Evolutionary conservation across 2,113 vertebrate genomes (phyloP).

Genomic region (Clarias macrocephalus): DNA sequence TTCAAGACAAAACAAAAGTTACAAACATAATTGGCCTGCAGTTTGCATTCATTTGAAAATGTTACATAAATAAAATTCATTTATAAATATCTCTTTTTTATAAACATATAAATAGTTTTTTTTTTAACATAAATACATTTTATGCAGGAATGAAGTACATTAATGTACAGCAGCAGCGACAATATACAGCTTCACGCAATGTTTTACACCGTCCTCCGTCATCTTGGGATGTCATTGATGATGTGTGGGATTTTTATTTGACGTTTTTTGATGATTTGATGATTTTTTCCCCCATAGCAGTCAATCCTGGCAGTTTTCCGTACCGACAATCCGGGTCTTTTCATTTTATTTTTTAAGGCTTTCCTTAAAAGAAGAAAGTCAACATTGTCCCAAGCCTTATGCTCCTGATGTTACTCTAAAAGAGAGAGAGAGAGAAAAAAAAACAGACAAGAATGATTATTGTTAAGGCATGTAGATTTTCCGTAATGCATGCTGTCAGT

Average conservation of each 20-base stretch:
- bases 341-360: conserved; percentile 38
- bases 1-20: conserved; percentile 74
- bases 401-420: conserved; percentile 62
- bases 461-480: conserved; percentile 20
- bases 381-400: conserved; percentile 64
- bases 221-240: conserved; percentile 60
- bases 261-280: conserved; percentile 55
- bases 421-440: conserved; percentile 22
- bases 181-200: conserved; percentile 78
- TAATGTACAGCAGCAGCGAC: conserved; percentile 78
- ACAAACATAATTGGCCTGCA: conserved; percentile 81
- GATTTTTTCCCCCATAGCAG: conserved; percentile 63
- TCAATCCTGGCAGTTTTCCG: conserved; percentile 64
- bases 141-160: conserved; percentile 77
- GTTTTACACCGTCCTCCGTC: conserved; percentile 70
- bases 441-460: conserved; percentile 29
- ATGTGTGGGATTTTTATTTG: conserved; percentile 58
- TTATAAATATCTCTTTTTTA: conserved; percentile 85
- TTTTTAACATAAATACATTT: conserved; percentile 83
- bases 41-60: conserved; percentile 77
- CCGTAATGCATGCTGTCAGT: background rate
- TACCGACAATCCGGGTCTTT: conserved; percentile 70
- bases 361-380: conserved; percentile 64
- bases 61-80: conserved; percentile 84
- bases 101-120: conserved; percentile 84